Conservation (phyloP, 2,113 vertebrate genomes). For the Sterna hirundo region DNA sequence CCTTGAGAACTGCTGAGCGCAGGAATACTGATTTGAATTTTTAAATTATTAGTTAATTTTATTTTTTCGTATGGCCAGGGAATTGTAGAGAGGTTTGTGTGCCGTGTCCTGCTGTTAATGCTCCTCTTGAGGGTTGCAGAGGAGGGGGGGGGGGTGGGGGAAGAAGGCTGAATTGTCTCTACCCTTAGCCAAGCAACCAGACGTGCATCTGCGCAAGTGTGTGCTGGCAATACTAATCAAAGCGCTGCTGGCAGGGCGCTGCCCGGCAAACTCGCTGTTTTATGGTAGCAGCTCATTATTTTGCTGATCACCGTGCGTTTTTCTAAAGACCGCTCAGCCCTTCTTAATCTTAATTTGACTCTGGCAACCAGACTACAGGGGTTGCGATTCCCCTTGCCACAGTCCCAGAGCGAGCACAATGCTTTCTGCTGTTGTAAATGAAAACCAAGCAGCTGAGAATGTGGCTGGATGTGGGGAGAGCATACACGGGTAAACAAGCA, state of each 20-base stretch:
- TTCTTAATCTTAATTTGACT: background rate
- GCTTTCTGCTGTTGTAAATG: background rate
- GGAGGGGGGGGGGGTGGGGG: background rate
- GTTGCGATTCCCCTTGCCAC: background rate
- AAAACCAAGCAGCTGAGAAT: background rate
- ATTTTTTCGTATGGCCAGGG: background rate
- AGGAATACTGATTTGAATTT: background rate
- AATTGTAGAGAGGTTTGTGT: background rate
- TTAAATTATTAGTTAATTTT: background rate
- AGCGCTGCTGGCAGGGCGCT: background rate
- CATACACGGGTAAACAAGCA: rapidly evolving
- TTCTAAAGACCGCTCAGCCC: background rate
- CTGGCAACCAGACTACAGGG: background rate
- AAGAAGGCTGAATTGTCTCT: background rate
- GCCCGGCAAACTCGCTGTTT: background rate
- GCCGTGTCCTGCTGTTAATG: background rate
- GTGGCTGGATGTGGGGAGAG: background rate
- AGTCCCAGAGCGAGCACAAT: rapidly evolving
- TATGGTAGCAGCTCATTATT: background rate
- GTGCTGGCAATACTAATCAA: slow-evolving; percentile 16
- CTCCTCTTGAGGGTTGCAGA: background rate
- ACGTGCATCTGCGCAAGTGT: background rate
- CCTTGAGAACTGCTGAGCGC: background rate
- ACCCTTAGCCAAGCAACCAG: background rate
- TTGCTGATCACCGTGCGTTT: background rate